Evolutionary conservation across 2,113 vertebrate genomes (phyloP), one percentile per base, ranked within the genome.

Genomic region (Aegithalos caudatus): DNA sequence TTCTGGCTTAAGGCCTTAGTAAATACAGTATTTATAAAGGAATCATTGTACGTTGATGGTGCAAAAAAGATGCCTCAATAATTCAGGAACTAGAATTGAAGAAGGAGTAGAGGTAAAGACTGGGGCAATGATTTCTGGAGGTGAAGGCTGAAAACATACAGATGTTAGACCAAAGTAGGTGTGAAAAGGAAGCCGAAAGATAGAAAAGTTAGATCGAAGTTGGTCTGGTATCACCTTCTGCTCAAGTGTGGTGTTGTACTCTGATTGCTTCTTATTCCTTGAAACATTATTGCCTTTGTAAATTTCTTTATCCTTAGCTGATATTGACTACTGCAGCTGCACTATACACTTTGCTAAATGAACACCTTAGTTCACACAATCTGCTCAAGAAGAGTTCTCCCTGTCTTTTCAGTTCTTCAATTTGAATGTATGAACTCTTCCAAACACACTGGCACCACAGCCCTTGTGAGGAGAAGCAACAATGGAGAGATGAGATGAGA

Each of bases 1-100:
- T 73, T 56, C 60, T 96, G 96, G 94, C 93, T 50, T 35, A 66
- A n/a, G 29, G 85, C 96, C 95, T 96, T 81, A 44, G 50, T 90
- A 96, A 97, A 96, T 81, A 96, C 8, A 65, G 25, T 37, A 45
- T 74, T 93, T 79, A 93, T 81, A 96, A 96, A 94, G 45, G 77
- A 94, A 76, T 65, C 87, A 70, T 92, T 97, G 92, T 94, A 66
- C 2, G 0, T 14, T n/a, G 76, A 66, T 78, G 42, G 38, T 70
- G 74, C 54, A 96, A 88, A 67, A 81, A 51, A 47, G 58, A 93
- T 77, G 79, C 87, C 82, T 92, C 47, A 62, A 47, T 93, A 81
- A 54, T 71, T 91, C 74, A 77, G 79, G 78, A 96, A 90, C 85
- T 79, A 88, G 81, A 92, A 10, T 35, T 73, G 74, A 86, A 37